Conservation (phyloP, 2,888 invertebrate species). For the Pteria penguin region DNA sequence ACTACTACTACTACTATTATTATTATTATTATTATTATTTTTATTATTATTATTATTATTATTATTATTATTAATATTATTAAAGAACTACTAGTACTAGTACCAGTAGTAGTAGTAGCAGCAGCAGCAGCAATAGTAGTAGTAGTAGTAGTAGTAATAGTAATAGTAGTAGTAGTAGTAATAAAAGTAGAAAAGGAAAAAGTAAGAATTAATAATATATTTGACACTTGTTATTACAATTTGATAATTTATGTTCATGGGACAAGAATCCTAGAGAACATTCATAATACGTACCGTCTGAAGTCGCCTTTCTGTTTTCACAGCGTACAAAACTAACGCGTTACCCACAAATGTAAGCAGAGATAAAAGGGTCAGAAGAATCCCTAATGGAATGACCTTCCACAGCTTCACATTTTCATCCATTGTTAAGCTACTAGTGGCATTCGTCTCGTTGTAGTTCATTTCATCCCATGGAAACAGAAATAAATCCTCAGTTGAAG, state of each 20-base stretch:
- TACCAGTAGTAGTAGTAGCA: no score
- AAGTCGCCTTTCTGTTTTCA: slow-evolving; percentile 81
- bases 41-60: no score
- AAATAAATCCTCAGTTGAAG: not conserved
- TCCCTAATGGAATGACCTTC: slow-evolving; percentile 76
- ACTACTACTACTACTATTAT: no score
- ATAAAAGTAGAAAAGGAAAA: no score
- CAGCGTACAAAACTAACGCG: slow-evolving; percentile 81
- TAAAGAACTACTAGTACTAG: no score
- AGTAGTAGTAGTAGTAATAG: no score
- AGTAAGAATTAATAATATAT: no score
- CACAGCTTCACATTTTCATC: slow-evolving; percentile 50
- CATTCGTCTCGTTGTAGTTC: not conserved
- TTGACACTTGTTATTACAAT: no score
- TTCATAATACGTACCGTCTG: slow-evolving; percentile 80
- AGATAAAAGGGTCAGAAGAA: slow-evolving; percentile 79
- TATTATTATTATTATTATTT: no score
- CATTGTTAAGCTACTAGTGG: not conserved
- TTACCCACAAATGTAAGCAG: slow-evolving; percentile 81
- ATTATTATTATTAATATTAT: no score
- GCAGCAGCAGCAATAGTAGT: no score
- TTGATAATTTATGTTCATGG: not conserved
- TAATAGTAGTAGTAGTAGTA: no score
- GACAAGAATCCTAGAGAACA: not conserved
- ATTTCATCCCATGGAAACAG: not conserved